A percentile compares a stretch with the other conserved stretches of the same genome.
Evolutionary conservation across 1,140 invertebrate genomes (phyloP).

Genomic region (Aphelinus certus): DNA sequence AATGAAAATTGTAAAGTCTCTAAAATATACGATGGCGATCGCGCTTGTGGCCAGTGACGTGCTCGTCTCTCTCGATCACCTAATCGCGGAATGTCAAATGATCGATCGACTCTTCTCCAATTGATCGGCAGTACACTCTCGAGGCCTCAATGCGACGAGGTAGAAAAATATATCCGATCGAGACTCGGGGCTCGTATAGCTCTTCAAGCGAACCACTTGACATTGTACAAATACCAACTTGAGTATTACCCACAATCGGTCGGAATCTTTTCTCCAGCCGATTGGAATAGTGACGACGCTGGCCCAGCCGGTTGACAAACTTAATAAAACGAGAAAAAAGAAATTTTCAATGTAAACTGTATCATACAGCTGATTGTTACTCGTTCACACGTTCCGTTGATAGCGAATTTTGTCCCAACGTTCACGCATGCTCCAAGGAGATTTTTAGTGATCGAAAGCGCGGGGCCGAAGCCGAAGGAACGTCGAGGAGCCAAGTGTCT

Average conservation of each 20-base stretch:
- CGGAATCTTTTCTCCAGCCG: conserved; percentile 9
- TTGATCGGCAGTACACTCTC: no score
- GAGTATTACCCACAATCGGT: neutral
- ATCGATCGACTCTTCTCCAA: no score
- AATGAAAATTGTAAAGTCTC: conserved; percentile 29
- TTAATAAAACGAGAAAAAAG: conserved; percentile 48
- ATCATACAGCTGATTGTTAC: conserved; percentile 58
- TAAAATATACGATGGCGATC: conserved; percentile 14
- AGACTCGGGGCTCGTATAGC: no score
- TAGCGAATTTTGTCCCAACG: conserved; percentile 53
- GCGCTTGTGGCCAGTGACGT: conserved; percentile 47
- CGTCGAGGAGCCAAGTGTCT: conserved; percentile 36
- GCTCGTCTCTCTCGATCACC: neutral
- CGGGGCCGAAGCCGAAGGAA: neutral
- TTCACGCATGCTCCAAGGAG: neutral
- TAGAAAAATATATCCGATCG: no score
- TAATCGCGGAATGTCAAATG: no score
- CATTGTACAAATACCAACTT: no score
- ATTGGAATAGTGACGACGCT: conserved; percentile 11
- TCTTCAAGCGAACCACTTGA: no score
- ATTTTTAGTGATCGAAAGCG: conserved; percentile 8
- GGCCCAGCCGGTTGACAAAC: conserved; percentile 43
- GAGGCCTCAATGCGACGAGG: no score
- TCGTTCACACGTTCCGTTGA: conserved; percentile 59
- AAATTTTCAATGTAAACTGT: conserved; percentile 59